Percentiles rank a stretch among this genome's conserved stretches.
These are phyloP conservation scores for Muntiacus muntjak DNA, from an alignment of 2,113 vertebrate species.

Conservation along the genomic window DNA sequence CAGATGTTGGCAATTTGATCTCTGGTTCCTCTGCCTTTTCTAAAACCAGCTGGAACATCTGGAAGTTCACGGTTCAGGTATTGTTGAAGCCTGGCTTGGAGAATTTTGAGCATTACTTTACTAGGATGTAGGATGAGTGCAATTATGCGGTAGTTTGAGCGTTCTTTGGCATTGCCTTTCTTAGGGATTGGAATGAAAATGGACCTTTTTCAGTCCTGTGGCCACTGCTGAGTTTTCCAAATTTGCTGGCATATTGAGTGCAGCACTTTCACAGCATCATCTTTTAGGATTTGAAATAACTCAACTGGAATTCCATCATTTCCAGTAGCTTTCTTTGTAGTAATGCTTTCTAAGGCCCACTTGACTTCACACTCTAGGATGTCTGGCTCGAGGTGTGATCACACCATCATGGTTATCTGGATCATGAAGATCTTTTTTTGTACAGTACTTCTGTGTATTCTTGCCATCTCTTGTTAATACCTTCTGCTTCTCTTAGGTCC, in stretches of 20 bases:
- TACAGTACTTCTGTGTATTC: background rate
- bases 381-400: background rate
- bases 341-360: background rate
- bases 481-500: background rate
- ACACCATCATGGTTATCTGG: background rate
- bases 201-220: background rate
- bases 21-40: background rate
- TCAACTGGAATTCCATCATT: background rate
- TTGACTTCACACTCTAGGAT: background rate
- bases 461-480: background rate
- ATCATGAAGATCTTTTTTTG: background rate
- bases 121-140: background rate
- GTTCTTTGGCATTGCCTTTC: background rate
- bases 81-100: background rate
- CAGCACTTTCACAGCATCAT: background rate
- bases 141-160: fast-evolving
- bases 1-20: background rate
- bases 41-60: background rate
- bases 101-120: background rate
- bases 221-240: background rate
- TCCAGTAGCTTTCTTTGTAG: background rate
- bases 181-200: background rate
- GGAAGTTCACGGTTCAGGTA: background rate
- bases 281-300: background rate
- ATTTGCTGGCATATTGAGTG: background rate